Percentiles rank a stretch among this genome's conserved stretches.
These are phyloP conservation scores for Akabosia matsudoensis DNA, from an alignment of 1,140 invertebrate species.

Conservation along the genomic window DNA sequence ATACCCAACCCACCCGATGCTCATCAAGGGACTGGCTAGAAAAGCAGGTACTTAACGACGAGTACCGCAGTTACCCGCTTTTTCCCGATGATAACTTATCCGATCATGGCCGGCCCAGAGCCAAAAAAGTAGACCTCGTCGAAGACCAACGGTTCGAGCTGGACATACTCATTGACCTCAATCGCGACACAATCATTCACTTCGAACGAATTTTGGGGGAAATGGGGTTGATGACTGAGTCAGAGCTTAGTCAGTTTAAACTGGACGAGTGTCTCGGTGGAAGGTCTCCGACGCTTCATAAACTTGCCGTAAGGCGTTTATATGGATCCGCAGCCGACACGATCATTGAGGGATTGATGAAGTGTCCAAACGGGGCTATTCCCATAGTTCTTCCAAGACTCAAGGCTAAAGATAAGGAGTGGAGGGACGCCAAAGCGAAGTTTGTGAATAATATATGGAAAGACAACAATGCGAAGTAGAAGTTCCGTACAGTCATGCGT, in stretches of 20 bases:
- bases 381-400: conserved; percentile 85
- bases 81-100: too few relatives aligned
- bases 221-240: conserved; percentile 79
- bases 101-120: too few relatives aligned
- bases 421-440: too few relatives aligned
- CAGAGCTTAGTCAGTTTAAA: conserved; percentile 81
- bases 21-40: too few relatives aligned
- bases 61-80: too few relatives aligned
- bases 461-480: too few relatives aligned
- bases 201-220: conserved; percentile 89
- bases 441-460: too few relatives aligned
- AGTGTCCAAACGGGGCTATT: conserved; percentile 88
- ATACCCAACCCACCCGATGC: too few relatives aligned
- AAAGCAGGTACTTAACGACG: too few relatives aligned
- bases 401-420: conserved; percentile 95
- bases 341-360: conserved; percentile 94
- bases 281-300: conserved; percentile 83
- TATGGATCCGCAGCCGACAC: conserved; percentile 95
- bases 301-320: conserved; percentile 77
- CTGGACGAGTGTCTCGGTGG: conserved; percentile 91
- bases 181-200: conserved; percentile 86
- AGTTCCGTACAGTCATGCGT: too few relatives aligned
- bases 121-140: too few relatives aligned
- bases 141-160: conserved; percentile 94
- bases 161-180: conserved; percentile 96